phyloP scores from a whole-genome alignment of 2,888 invertebrate genomes.

The Osmoderma eremita region DNA sequence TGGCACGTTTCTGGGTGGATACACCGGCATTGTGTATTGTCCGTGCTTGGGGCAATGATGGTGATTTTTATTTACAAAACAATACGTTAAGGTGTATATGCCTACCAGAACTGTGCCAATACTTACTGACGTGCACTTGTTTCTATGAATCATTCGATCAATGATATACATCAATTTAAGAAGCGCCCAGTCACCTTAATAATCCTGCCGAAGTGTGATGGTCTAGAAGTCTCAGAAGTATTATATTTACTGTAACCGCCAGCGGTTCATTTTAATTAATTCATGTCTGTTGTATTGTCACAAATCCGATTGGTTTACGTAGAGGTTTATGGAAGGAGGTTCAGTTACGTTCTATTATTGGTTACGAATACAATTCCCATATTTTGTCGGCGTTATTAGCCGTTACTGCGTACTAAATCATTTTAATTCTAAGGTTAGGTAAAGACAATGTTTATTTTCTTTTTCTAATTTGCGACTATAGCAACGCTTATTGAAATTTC shows the following conservation, averaged over 20 bases:
- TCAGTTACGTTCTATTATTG: slow-evolving; percentile 52
- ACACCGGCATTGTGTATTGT: neutral
- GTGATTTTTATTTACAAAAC: slow-evolving; percentile 22
- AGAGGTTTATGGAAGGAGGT: slow-evolving; percentile 52
- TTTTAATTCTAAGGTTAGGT: too few species aligned
- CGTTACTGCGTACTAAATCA: too few species aligned
- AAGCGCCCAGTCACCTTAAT: slow-evolving; percentile 25
- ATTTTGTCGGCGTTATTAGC: too few species aligned
- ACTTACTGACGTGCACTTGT: slow-evolving; percentile 16
- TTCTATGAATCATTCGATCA: slow-evolving; percentile 36
- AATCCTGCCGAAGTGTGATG: slow-evolving; percentile 12
- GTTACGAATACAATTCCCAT: slow-evolving; percentile 48
- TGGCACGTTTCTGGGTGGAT: slow-evolving; percentile 13
- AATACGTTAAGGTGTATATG: slow-evolving; percentile 5
- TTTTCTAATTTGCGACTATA: too few species aligned
- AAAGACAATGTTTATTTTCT: too few species aligned
- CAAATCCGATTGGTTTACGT: slow-evolving; percentile 54
- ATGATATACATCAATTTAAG: slow-evolving; percentile 33
- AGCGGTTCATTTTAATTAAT: slow-evolving; percentile 44
- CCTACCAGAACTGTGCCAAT: slow-evolving; percentile 9
- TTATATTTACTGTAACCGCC: slow-evolving; percentile 25
- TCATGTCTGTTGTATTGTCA: slow-evolving; percentile 47
- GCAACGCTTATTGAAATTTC: too few species aligned
- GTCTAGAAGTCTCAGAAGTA: slow-evolving; percentile 7
- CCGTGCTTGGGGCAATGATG: neutral